A percentile compares a stretch with the other conserved stretches of the same genome.
Conservation (phyloP, 1,140 invertebrate genomes). For the Ips nitidus region DNA sequence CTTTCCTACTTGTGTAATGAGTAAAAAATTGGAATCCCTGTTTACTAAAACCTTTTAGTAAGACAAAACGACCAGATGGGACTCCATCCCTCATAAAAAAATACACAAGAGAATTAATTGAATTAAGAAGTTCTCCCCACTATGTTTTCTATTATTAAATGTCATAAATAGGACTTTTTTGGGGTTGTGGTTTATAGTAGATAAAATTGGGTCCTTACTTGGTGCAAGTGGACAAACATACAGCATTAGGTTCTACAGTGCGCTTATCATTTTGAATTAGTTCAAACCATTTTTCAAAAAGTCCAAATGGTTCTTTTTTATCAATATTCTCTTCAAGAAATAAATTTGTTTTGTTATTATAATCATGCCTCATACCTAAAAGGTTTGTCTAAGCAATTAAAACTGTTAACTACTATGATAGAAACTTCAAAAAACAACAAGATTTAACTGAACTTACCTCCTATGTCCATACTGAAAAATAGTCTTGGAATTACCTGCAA, state of each 20-base stretch:
- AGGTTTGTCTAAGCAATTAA: not conserved
- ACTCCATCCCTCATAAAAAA: slow-evolving; percentile 61
- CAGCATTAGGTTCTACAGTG: slow-evolving; percentile 86
- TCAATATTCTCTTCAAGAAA: slow-evolving; percentile 45
- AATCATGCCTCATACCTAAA: slow-evolving; percentile 40
- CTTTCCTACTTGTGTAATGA: slow-evolving; percentile 81
- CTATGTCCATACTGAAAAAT: too few relatives aligned
- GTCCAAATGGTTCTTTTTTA: slow-evolving; percentile 45
- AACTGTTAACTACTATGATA: too few relatives aligned
- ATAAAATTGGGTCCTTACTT: slow-evolving; percentile 60
- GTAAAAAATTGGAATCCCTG: slow-evolving; percentile 85
- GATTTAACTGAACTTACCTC: too few relatives aligned
- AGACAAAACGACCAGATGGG: slow-evolving; percentile 76
- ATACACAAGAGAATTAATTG: slow-evolving; percentile 7
- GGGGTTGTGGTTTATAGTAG: not conserved
- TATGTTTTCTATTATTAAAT: not conserved
- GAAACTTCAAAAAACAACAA: too few relatives aligned
- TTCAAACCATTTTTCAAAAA: slow-evolving; percentile 87
- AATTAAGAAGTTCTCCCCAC: not conserved
- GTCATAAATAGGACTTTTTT: not conserved
- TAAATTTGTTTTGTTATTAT: slow-evolving; percentile 39
- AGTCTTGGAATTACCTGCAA: too few relatives aligned
- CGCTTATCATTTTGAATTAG: slow-evolving; percentile 67
- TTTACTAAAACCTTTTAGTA: slow-evolving; percentile 72
- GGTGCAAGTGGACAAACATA: slow-evolving; percentile 82